Evolutionary conservation across 2,797 vertebrate genomes (phyloP).

Genomic region (Tapirus indicus): DNA sequence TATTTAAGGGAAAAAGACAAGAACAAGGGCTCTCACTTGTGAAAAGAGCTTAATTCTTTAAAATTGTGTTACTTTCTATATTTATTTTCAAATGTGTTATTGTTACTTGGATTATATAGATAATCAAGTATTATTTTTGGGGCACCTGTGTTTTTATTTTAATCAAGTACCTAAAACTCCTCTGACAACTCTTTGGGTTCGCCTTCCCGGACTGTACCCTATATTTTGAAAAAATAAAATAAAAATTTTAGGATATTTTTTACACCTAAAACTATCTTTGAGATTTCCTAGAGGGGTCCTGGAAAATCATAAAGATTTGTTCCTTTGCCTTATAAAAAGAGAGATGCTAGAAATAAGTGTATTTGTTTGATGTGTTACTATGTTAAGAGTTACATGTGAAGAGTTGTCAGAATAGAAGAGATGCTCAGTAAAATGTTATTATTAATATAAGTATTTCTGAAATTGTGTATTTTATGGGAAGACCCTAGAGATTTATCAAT

Average conservation of each 20-base stretch:
- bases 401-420: neutral
- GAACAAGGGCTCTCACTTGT: neutral
- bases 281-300: neutral
- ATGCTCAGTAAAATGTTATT: neutral
- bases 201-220: neutral
- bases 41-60: conserved; percentile 25
- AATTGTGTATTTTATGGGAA: neutral
- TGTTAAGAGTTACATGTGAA: neutral
- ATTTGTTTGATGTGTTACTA: neutral
- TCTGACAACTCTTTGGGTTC: neutral
- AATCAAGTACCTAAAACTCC: neutral
- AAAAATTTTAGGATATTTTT: neutral
- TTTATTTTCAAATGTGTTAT: neutral
- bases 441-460: neutral
- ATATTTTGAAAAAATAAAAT: neutral
- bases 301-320: conserved; percentile 10
- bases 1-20: neutral
- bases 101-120: neutral
- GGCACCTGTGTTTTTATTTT: neutral
- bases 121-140: neutral
- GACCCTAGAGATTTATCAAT: neutral
- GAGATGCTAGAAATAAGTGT: neutral
- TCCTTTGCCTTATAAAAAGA: neutral
- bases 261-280: neutral
- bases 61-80: neutral